Conservation (phyloP, 2,888 invertebrate species). For the Ashinkailepas kermadecensis region DNA sequence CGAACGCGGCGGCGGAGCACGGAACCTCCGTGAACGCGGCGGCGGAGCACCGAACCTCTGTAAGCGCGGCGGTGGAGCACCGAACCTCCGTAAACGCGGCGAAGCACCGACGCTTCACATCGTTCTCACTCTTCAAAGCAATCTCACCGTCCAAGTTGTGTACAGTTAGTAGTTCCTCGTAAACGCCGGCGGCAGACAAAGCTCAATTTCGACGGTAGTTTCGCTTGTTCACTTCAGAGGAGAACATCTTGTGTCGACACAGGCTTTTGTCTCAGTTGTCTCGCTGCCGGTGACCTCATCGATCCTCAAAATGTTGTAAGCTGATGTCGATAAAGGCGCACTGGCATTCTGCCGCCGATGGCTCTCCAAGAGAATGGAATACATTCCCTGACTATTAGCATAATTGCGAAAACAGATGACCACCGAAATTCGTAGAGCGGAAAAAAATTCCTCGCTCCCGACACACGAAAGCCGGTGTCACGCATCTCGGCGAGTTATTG, state of each 20-base stretch:
- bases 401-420: slow-evolving; percentile 11
- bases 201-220: background rate
- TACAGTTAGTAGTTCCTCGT: background rate
- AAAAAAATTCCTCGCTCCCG: background rate
- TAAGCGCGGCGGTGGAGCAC: too few relatives aligned
- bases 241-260: background rate
- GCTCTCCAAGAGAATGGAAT: background rate
- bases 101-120: too few relatives aligned
- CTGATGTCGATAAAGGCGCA: background rate
- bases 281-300: background rate
- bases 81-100: too few relatives aligned
- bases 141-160: too few relatives aligned
- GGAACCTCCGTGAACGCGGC: too few relatives aligned
- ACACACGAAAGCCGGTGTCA: background rate
- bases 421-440: background rate
- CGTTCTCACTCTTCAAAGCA: too few relatives aligned
- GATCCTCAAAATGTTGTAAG: background rate
- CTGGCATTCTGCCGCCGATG: background rate
- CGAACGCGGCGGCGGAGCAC: too few relatives aligned
- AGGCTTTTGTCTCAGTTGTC: background rate
- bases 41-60: too few relatives aligned
- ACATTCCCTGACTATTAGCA: background rate
- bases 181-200: background rate
- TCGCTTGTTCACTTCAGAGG: background rate
- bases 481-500: background rate